Base-by-base conservation (phyloP, 2,113 vertebrate species). In the Vanacampus margaritifer region DNA sequence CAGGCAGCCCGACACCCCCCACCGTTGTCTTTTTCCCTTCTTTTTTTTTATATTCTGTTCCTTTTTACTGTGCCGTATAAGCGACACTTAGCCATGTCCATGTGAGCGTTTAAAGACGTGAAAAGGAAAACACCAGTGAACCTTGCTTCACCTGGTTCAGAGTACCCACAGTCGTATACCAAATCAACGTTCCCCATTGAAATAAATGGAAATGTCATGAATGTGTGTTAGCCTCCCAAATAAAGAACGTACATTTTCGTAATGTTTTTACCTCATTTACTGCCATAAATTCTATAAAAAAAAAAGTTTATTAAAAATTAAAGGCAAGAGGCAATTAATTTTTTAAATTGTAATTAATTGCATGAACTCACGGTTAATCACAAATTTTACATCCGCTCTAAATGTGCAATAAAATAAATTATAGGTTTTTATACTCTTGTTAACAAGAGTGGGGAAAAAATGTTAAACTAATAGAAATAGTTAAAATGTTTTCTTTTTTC, bases 81-180 rank as follows among this genome's bases (percentile, higher is more conserved):
- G 70, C 72, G 58, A 74, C 70, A 54, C 68, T 77, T 74, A 51
- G 63, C 79, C 75, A 75, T 81, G 68, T 79, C 63, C 26, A 45
- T 64, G 51, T 76, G 72, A 75, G 80, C 79, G 80, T 79, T 88
- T 87, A 75, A 84, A 76, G 82, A 80, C 71, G 66, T 73, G 80
- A 81, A 77, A 82, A 76, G 61, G 72, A 64, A 73, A 68, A 71
- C 43, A 76, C 58, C 64, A 70, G 35, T 65, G 66, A 59, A 76
- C 69, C 66, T 16, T 53, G 63, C 59, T 80, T 81, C 79, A 78
- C 84, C 74, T 64, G 75, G 56, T 67, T 58, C 32, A 3, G 62
- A 72, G 62, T 72, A 41, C 71, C 39, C 11, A 54, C 23, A 24
- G 11, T 13, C 51, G 1, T 5, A 14, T 54, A 1, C 12, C 24